Percentiles rank a stretch among this genome's conserved stretches.
Evolutionary conservation across 2,888 invertebrate species (phyloP).

Genomic region (Drosophila cognata): DNA sequence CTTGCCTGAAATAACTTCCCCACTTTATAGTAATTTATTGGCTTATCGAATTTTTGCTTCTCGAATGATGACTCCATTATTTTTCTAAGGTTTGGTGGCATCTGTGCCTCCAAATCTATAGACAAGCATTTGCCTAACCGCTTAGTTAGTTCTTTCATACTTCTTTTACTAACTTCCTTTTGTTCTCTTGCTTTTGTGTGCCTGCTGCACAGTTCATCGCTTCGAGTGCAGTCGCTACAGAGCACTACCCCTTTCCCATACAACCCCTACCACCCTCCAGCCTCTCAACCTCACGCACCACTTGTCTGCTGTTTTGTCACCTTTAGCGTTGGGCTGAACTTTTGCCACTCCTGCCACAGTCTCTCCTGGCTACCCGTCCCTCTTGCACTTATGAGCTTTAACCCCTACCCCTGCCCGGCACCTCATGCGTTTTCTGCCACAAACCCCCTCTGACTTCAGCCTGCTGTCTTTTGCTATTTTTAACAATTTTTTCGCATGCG

Average conservation of each 20-base stretch:
- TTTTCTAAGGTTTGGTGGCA: not conserved
- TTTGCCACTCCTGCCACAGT: constrained; percentile 1
- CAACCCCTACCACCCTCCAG: too few species aligned
- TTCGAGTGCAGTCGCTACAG: not conserved
- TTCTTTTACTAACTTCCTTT: not conserved
- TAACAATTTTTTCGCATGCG: constrained; percentile 57
- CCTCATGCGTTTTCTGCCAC: not conserved
- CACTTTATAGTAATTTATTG: not conserved
- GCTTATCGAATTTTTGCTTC: not conserved
- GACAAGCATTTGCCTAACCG: not conserved
- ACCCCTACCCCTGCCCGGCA: not conserved
- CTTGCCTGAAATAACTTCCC: not conserved
- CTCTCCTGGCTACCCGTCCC: not conserved
- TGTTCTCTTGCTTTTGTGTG: not conserved
- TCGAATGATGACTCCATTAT: not conserved
- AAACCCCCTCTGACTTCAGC: not conserved
- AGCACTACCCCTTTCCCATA: too few species aligned
- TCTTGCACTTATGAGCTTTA: constrained; percentile 6
- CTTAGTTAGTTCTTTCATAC: not conserved
- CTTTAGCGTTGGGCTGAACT: constrained; percentile 28
- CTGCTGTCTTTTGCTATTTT: constrained; percentile 58
- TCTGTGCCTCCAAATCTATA: not conserved
- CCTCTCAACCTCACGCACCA: not conserved
- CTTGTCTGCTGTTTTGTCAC: constrained; percentile 45
- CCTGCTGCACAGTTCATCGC: not conserved